phyloP scores from a whole-genome alignment of 2,113 vertebrate species.

The Sminthopsis crassicaudata region DNA sequence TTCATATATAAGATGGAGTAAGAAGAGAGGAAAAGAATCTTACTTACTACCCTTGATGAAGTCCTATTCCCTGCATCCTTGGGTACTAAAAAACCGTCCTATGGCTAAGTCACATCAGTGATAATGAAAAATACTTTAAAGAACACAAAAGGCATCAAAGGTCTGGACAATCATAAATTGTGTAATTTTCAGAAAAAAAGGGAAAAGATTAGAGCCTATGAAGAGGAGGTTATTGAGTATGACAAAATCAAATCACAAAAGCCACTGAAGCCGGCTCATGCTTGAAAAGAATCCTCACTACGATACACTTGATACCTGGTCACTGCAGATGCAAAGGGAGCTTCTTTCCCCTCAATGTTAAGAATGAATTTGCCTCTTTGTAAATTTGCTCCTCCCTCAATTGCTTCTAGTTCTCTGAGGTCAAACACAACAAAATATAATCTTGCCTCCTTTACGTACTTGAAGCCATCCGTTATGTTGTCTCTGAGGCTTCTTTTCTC shows the following conservation, averaged over 20 bases:
- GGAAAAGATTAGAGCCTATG: background rate
- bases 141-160: background rate
- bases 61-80: background rate
- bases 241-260: background rate
- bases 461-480: background rate
- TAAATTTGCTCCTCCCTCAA: background rate
- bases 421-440: background rate
- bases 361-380: background rate
- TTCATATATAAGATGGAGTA: background rate
- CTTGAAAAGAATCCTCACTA: background rate
- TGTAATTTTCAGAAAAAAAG: background rate
- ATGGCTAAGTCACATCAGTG: background rate
- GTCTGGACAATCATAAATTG: background rate
- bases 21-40: background rate
- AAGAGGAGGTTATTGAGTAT: background rate
- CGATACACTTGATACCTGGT: background rate
- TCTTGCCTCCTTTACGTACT: background rate
- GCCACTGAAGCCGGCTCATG: background rate
- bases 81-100: background rate
- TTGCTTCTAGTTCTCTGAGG: background rate
- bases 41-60: background rate
- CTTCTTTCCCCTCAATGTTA: background rate
- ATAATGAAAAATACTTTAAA: background rate
- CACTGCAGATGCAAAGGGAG: background rate
- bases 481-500: background rate